Conservation (phyloP, 2,888 invertebrate genomes). For the Thecophora atra region DNA sequence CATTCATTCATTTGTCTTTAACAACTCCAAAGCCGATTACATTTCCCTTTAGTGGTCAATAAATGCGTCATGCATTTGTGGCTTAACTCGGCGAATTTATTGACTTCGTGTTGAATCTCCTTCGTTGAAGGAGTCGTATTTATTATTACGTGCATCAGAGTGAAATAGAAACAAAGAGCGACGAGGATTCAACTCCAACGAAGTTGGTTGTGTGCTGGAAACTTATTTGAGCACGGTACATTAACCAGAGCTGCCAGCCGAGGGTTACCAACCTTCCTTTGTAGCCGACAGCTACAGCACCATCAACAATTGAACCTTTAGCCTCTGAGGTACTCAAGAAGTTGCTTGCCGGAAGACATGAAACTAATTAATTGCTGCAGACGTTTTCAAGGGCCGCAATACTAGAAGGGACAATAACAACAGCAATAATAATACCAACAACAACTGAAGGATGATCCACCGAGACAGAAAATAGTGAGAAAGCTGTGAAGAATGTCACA, state of each 20-base stretch:
- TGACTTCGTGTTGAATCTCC: too few relatives aligned
- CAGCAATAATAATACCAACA: not conserved
- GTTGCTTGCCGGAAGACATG: conserved; percentile 19
- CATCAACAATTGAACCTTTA: not conserved
- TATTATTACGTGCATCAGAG: too few relatives aligned
- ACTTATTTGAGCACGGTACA: not conserved
- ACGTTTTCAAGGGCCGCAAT: conserved; percentile 11
- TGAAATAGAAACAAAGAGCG: too few relatives aligned
- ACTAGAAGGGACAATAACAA: too few relatives aligned
- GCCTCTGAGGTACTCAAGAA: not conserved
- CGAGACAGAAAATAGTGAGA: not conserved
- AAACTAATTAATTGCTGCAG: conserved; percentile 32
- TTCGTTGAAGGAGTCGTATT: too few relatives aligned
- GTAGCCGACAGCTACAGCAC: not conserved
- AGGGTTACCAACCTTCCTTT: not conserved
- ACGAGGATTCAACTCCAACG: too few relatives aligned
- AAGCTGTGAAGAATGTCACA: not conserved
- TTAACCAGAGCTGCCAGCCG: not conserved
- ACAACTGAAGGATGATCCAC: not conserved
- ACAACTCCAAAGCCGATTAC: too few relatives aligned
- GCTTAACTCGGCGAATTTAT: too few relatives aligned
- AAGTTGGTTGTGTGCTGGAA: not conserved
- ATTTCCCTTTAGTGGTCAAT: too few relatives aligned
- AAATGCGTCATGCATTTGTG: too few relatives aligned
- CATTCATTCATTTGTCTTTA: too few relatives aligned